phyloP scores from a whole-genome alignment of 53 echinoderm and acorn worm genomes.

The Echinometra lucunter region DNA sequence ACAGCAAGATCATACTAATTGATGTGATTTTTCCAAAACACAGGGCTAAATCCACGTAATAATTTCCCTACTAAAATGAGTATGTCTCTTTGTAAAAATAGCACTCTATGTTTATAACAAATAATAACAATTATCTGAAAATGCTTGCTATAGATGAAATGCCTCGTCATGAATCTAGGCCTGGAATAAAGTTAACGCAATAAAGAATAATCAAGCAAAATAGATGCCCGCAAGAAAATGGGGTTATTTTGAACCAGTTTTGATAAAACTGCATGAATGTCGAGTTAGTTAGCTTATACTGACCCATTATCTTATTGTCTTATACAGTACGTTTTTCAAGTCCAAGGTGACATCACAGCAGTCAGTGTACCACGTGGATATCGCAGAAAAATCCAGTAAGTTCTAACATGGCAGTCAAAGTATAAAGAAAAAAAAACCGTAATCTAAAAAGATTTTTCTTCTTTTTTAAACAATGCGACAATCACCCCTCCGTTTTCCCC shows the following conservation, averaged over 20 bases:
- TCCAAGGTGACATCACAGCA: background rate
- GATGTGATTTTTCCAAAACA: background rate
- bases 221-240: background rate
- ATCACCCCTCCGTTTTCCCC: no score
- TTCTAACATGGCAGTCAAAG: background rate
- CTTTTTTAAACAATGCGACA: no score
- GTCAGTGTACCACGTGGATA: constrained; percentile 5
- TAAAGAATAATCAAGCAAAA: background rate
- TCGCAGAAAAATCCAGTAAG: background rate
- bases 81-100: background rate
- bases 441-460: no score
- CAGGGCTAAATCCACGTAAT: background rate
- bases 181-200: background rate
- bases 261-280: background rate
- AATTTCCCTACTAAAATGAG: background rate
- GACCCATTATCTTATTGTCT: background rate
- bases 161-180: background rate
- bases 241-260: background rate
- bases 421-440: no score
- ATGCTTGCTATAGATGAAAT: background rate
- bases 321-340: constrained; percentile 18
- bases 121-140: background rate
- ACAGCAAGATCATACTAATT: background rate
- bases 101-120: background rate
- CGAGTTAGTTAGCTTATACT: background rate